Conservation (phyloP, 1,140 invertebrate genomes). For the Aphelenchoides avenae region DNA sequence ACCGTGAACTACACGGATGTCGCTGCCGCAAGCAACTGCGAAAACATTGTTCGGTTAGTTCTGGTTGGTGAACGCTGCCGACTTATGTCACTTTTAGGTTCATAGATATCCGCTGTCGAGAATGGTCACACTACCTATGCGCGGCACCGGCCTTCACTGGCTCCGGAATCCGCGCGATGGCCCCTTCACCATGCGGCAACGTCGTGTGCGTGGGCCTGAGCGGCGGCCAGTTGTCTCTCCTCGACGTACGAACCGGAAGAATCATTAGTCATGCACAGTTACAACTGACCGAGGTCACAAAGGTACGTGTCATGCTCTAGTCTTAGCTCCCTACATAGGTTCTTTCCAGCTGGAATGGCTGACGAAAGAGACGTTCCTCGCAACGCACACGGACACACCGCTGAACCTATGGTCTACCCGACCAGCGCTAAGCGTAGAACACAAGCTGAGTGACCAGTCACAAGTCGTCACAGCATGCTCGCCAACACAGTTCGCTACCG, state of each 20-base stretch:
- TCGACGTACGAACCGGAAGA: constrained; percentile 29
- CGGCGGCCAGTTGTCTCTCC: constrained; percentile 18
- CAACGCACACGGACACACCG: too few relatives aligned
- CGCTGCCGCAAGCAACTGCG: constrained; percentile 19
- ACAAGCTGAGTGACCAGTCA: too few relatives aligned
- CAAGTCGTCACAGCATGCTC: too few relatives aligned
- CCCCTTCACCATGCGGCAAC: constrained; percentile 9
- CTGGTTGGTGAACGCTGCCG: constrained; percentile 6
- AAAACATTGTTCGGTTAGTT: constrained; percentile 35
- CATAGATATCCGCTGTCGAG: constrained; percentile 22
- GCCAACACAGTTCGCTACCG: too few relatives aligned
- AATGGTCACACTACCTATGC: constrained; percentile 20
- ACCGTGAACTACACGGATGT: constrained; percentile 9
- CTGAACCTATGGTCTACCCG: too few relatives aligned
- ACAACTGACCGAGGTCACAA: constrained; percentile 5
- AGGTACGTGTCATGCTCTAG: constrained; percentile 2
- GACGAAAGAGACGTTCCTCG: too few relatives aligned
- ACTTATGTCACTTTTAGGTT: constrained; percentile 18
- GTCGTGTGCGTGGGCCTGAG: constrained; percentile 24
- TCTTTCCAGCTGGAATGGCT: too few relatives aligned
- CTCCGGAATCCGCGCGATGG: constrained; percentile 4
- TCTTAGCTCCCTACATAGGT: too few relatives aligned
- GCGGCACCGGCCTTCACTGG: neutral
- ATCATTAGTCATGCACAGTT: constrained; percentile 19
- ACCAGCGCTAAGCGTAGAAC: too few relatives aligned